These are phyloP conservation scores for Nysson spinosus DNA, from an alignment of 2,888 invertebrate genomes.

Conservation along the genomic window DNA sequence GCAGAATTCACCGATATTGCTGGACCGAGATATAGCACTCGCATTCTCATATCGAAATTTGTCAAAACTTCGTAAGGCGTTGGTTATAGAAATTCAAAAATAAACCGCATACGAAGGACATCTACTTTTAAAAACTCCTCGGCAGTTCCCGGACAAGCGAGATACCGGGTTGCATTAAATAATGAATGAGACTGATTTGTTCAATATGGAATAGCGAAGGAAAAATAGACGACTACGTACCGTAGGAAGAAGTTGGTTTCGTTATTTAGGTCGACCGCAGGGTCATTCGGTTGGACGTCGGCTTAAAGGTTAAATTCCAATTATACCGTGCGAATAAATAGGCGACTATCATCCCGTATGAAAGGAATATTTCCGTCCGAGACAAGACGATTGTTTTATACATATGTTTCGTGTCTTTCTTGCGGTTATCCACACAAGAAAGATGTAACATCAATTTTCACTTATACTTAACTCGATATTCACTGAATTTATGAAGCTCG, in stretches of 20 bases:
- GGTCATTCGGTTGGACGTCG: conserved; percentile 59
- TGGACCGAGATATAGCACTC: background rate
- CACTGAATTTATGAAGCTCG: no score
- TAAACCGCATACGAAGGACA: conserved; percentile 8
- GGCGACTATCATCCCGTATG: conserved; percentile 36
- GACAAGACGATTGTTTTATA: background rate
- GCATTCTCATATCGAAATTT: background rate
- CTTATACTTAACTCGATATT: no score
- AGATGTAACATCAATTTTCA: no score
- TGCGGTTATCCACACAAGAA: no score
- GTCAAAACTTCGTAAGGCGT: conserved; percentile 18
- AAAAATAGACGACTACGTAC: conserved; percentile 24
- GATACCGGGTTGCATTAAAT: conserved; percentile 36
- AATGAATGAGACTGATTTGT: conserved; percentile 28
- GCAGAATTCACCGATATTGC: no score
- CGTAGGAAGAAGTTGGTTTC: conserved; percentile 46
- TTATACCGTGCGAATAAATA: conserved; percentile 66
- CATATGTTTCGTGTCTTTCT: no score
- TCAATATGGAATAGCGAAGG: conserved; percentile 19
- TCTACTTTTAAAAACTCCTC: conserved; percentile 14
- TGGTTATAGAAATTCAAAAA: conserved; percentile 11
- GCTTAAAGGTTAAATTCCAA: conserved; percentile 71
- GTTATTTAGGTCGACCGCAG: conserved; percentile 61
- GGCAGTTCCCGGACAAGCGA: background rate
- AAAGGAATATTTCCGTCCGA: conserved; percentile 21